phyloP scores from a whole-genome alignment of 2,113 vertebrate species.

The Phodopus roborovskii region DNA sequence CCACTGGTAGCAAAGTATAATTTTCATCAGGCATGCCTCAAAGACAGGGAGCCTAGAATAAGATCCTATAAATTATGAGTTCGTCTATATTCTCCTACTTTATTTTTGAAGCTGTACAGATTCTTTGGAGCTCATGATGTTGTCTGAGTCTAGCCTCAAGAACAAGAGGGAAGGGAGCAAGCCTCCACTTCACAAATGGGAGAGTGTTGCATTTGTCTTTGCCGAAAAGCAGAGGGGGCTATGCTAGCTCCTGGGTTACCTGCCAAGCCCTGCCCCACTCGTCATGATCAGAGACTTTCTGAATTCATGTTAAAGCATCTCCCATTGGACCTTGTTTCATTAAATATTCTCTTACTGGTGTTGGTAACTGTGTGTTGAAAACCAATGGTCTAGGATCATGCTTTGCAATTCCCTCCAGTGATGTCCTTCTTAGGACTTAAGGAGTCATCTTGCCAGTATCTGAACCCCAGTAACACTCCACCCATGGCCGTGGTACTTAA shows the following conservation, averaged over 20 bases:
- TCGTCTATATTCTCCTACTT: neutral
- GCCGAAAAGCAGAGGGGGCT: neutral
- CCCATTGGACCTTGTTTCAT: neutral
- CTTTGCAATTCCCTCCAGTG: accelerated
- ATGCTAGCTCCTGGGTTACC: neutral
- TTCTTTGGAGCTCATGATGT: neutral
- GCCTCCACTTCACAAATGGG: neutral
- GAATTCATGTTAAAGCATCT: neutral
- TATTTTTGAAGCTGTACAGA: neutral
- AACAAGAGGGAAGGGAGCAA: neutral
- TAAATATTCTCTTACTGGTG: neutral
- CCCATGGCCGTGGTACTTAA: neutral
- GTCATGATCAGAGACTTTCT: neutral
- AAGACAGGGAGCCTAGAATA: neutral
- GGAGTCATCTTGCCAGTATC: neutral
- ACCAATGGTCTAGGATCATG: no score
- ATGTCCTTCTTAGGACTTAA: neutral
- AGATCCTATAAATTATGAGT: neutral
- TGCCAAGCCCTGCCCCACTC: neutral
- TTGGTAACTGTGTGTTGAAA: neutral
- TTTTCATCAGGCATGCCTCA: neutral
- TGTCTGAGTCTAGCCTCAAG: neutral
- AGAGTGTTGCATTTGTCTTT: neutral
- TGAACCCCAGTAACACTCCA: neutral
- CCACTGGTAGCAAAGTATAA: neutral